Conservation (phyloP, 2,113 vertebrate species). For the Pomatostomus ruficeps region DNA sequence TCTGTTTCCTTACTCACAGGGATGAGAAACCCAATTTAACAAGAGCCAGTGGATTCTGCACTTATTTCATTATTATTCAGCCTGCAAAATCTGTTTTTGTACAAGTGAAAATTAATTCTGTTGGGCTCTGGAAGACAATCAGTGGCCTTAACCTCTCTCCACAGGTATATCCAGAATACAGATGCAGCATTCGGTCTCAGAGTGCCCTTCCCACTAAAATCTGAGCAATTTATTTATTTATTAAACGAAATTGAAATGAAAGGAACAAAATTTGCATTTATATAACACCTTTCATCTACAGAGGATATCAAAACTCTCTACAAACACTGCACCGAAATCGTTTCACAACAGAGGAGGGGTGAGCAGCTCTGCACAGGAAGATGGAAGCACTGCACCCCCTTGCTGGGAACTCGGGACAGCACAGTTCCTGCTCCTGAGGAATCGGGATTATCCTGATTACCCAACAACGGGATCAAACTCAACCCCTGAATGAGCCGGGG, state of each 20-base stretch:
- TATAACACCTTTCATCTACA: conserved; percentile 50
- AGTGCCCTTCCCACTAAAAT: conserved; percentile 5
- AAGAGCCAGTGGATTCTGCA: neutral
- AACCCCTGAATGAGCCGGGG: neutral
- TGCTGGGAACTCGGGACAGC: neutral
- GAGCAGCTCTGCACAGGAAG: neutral
- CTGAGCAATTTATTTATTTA: conserved; percentile 35
- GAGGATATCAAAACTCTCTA: conserved; percentile 2
- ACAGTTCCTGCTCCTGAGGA: neutral
- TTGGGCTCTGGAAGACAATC: conserved; percentile 40
- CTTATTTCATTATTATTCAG: conserved; percentile 56
- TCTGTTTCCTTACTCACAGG: conserved; percentile 28
- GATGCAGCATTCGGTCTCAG: neutral
- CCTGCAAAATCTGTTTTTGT: neutral
- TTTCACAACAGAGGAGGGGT: neutral
- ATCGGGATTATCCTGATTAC: neutral
- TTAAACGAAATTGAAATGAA: conserved; percentile 28
- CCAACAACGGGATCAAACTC: neutral
- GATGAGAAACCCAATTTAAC: conserved; percentile 19
- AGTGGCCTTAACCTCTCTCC: conserved; percentile 28
- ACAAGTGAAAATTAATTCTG: conserved; percentile 58
- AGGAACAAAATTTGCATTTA: conserved; percentile 45
- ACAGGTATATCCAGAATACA: conserved; percentile 6
- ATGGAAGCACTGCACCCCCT: neutral
- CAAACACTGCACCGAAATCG: neutral